phyloP scores from a whole-genome alignment of 2,888 invertebrate genomes.

The Pseudococcus longispinus region DNA sequence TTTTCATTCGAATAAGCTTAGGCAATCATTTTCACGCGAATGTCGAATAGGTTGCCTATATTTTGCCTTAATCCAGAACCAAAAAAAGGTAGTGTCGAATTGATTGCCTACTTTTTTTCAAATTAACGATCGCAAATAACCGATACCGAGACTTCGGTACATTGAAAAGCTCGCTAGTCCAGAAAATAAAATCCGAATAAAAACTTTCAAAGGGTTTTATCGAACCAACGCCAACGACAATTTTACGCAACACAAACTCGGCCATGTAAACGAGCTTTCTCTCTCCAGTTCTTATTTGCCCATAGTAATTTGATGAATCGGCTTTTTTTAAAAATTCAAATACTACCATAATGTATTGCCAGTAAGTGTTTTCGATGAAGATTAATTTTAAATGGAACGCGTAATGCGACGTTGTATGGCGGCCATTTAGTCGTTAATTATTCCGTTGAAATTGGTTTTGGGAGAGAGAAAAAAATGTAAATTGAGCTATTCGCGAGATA shows the following conservation, averaged over 20 bases:
- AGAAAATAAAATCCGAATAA: too few species aligned
- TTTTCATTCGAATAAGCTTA: too few species aligned
- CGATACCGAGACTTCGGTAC: too few species aligned
- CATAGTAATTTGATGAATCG: background rate
- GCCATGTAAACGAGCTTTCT: background rate
- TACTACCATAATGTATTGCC: background rate
- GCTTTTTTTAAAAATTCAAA: background rate
- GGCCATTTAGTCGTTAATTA: constrained; percentile 18
- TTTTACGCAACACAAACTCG: background rate
- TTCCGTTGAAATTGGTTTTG: constrained; percentile 20
- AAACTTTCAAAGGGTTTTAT: too few species aligned
- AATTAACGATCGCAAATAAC: too few species aligned
- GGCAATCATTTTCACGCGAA: too few species aligned
- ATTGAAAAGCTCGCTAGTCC: too few species aligned
- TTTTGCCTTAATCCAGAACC: too few species aligned
- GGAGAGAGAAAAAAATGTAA: background rate
- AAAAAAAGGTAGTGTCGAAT: too few species aligned
- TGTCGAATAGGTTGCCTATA: too few species aligned
- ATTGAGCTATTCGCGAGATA: constrained; percentile 7
- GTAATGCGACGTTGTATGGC: background rate
- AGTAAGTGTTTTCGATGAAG: constrained; percentile 7
- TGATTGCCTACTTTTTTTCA: too few species aligned
- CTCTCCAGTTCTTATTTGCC: background rate
- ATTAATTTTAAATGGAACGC: constrained; percentile 18
- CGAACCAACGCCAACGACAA: background rate